phyloP scores from a whole-genome alignment of 2,113 vertebrate species.

The Ceratotherium simum region DNA sequence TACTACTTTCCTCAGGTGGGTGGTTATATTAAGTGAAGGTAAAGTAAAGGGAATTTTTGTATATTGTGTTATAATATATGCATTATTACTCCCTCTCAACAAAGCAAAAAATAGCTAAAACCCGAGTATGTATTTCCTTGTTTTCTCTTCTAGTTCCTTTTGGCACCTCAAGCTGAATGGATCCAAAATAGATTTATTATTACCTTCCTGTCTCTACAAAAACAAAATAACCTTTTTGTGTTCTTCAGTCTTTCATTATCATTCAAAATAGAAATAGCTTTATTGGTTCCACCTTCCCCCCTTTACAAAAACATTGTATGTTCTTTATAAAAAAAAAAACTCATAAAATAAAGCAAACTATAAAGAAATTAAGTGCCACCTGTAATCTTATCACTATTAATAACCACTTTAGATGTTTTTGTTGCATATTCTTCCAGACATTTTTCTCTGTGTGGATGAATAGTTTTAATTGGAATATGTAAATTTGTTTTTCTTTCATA shows the following conservation, averaged over 20 bases:
- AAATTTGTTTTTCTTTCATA: neutral
- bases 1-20: neutral
- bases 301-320: neutral
- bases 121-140: neutral
- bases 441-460: neutral
- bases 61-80: neutral
- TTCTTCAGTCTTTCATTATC: neutral
- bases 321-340: neutral
- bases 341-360: neutral
- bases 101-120: slow-evolving; percentile 41
- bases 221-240: neutral
- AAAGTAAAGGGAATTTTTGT: neutral
- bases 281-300: neutral
- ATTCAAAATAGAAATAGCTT: neutral
- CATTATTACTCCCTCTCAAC: neutral
- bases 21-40: slow-evolving; percentile 13
- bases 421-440: neutral
- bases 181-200: neutral
- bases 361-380: neutral
- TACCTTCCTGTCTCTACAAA: neutral
- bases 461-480: neutral
- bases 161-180: neutral
- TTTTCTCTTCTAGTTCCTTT: neutral
- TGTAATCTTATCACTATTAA: neutral
- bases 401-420: neutral